A percentile compares a stretch with the other conserved stretches of the same genome.
These are phyloP conservation scores for Hyla sarda DNA, from an alignment of 2,113 vertebrate genomes.

Conservation along the genomic window DNA sequence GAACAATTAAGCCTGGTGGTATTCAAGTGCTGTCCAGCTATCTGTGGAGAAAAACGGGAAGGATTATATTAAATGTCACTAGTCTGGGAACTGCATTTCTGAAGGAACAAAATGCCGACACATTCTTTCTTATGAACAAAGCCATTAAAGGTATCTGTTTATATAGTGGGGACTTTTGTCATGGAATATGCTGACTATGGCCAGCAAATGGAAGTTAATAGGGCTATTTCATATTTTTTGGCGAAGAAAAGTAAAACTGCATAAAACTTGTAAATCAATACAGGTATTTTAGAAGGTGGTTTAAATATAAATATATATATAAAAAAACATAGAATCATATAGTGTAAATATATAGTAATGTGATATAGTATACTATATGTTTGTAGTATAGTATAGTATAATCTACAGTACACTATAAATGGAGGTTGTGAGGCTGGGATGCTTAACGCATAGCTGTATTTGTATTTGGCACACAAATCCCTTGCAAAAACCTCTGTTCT, in stretches of 20 bases:
- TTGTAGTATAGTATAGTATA: too few relatives aligned
- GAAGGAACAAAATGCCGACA: conserved; percentile 28
- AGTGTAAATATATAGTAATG: too few relatives aligned
- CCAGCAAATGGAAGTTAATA: not conserved
- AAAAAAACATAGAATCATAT: too few relatives aligned
- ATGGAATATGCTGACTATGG: conserved; percentile 24
- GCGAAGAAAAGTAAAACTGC: not conserved
- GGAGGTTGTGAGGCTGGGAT: too few relatives aligned
- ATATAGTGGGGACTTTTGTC: not conserved
- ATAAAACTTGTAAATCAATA: not conserved
- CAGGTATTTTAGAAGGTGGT: not conserved
- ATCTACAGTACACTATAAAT: too few relatives aligned
- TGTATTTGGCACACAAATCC: too few relatives aligned
- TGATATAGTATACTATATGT: too few relatives aligned
- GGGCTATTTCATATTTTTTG: not conserved
- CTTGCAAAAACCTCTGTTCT: too few relatives aligned
- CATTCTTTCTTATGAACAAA: conserved; percentile 27
- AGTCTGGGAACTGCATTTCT: conserved; percentile 19
- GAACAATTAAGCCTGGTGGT: conserved; percentile 7
- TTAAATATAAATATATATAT: not conserved
- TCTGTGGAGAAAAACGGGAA: conserved; percentile 61
- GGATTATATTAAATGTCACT: conserved; percentile 58
- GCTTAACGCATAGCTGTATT: too few relatives aligned
- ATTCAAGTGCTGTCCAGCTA: conserved; percentile 60
- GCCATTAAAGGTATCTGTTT: conserved; percentile 48